Conservation (phyloP, 2,113 vertebrate species). For the Urocolius indicus region DNA sequence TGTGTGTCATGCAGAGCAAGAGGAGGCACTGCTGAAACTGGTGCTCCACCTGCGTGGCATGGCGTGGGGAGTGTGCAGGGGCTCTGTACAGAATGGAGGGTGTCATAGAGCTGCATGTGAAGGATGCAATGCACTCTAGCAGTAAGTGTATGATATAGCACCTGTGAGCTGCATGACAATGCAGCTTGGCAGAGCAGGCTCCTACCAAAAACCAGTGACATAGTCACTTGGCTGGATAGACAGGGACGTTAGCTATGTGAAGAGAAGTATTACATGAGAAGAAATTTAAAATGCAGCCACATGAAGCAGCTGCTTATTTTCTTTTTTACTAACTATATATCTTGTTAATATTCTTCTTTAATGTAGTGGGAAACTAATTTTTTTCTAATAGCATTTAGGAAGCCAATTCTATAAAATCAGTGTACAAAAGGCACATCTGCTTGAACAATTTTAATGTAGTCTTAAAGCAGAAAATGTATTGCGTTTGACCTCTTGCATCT, state of each 20-base stretch:
- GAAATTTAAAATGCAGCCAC: background rate
- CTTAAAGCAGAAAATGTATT: background rate
- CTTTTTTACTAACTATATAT: background rate
- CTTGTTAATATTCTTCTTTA: background rate
- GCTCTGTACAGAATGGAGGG: background rate
- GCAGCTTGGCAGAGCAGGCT: background rate
- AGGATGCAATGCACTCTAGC: background rate
- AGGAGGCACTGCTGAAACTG: background rate
- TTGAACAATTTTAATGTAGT: background rate
- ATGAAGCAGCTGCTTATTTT: background rate
- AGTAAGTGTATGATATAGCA: fast-evolving
- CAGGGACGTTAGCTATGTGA: background rate
- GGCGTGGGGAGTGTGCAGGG: background rate
- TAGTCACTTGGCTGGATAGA: background rate
- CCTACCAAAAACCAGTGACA: background rate
- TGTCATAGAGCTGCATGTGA: fast-evolving
- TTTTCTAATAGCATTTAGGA: background rate
- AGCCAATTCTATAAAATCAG: background rate
- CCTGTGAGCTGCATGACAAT: fast-evolving
- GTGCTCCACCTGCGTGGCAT: fast-evolving
- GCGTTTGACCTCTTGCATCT: background rate
- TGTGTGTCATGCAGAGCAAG: background rate
- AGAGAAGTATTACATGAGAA: background rate
- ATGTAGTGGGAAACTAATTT: background rate
- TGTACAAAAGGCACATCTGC: background rate